These are phyloP conservation scores for Fundulus diaphanus DNA, from an alignment of 2,797 vertebrate species.

Conservation along the genomic window DNA sequence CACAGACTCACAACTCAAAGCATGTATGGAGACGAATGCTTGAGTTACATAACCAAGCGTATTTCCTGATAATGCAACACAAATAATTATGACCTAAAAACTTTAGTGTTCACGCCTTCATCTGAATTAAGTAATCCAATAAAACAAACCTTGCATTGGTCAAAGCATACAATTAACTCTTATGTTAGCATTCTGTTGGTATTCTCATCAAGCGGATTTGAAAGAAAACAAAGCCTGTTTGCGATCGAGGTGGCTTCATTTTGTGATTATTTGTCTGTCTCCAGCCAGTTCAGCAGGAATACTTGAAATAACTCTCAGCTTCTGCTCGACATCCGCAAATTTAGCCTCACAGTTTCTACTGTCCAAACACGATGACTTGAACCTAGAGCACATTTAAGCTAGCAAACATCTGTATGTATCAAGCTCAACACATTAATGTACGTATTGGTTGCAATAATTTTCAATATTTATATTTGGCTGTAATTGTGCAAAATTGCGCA, in stretches of 20 bases:
- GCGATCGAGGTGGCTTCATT: not conserved
- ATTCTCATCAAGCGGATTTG: not conserved
- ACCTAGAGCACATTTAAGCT: not conserved
- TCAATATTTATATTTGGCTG: not conserved
- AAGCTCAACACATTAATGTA: not conserved
- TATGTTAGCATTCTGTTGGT: not conserved
- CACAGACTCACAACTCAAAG: conserved; percentile 23
- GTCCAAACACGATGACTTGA: not conserved
- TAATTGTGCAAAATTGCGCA: not conserved
- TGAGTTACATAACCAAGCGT: conserved; percentile 28
- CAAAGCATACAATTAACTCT: not conserved
- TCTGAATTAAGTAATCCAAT: conserved; percentile 22
- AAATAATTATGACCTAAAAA: conserved; percentile 52
- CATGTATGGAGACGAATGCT: conserved; percentile 36
- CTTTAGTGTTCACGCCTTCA: conserved; percentile 30
- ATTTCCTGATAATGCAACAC: conserved; percentile 54
- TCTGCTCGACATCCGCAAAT: not conserved
- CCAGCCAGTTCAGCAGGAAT: not conserved
- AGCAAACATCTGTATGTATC: not conserved
- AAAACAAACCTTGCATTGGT: conserved; percentile 30
- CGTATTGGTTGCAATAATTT: not conserved
- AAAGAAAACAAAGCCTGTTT: not conserved
- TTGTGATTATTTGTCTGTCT: conserved; percentile 12
- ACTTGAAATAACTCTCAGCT: not conserved
- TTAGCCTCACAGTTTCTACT: not conserved